Percentiles rank a stretch among this genome's conserved stretches.
phyloP scores from a whole-genome alignment of 2,113 vertebrate genomes.

The Malaclemys terrapin region DNA sequence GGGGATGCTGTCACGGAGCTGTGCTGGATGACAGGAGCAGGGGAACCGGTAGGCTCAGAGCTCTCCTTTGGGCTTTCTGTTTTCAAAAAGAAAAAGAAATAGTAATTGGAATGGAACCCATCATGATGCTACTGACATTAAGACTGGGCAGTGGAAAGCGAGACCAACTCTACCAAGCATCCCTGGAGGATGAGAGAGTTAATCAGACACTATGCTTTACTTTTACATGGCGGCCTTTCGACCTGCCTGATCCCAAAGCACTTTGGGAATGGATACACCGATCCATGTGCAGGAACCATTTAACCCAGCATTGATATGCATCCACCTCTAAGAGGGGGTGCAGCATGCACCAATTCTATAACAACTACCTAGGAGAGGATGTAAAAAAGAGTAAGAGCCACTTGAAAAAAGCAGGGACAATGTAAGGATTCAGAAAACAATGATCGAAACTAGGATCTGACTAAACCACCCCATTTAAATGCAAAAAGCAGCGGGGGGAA shows the following conservation, averaged over 20 bases:
- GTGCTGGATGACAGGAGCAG: constrained; percentile 94
- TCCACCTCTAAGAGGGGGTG: neutral
- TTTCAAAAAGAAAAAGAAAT: neutral
- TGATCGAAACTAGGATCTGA: fast-evolving
- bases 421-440: neutral
- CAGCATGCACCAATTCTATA: neutral
- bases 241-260: neutral
- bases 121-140: fast-evolving
- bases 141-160: fast-evolving
- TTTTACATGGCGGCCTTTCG: neutral
- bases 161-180: neutral
- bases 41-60: constrained; percentile 91
- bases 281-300: fast-evolving
- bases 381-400: neutral
- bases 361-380: neutral
- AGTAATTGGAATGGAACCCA: constrained; percentile 5
- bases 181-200: neutral
- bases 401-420: neutral
- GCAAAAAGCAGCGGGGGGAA: no score
- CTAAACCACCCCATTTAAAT: neutral
- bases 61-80: constrained; percentile 92
- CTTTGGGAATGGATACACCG: fast-evolving
- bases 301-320: neutral
- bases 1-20: constrained; percentile 88
- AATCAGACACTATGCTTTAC: neutral